These are phyloP conservation scores for Calycopis cecrops DNA, from an alignment of 1,140 invertebrate species.

Conservation along the genomic window DNA sequence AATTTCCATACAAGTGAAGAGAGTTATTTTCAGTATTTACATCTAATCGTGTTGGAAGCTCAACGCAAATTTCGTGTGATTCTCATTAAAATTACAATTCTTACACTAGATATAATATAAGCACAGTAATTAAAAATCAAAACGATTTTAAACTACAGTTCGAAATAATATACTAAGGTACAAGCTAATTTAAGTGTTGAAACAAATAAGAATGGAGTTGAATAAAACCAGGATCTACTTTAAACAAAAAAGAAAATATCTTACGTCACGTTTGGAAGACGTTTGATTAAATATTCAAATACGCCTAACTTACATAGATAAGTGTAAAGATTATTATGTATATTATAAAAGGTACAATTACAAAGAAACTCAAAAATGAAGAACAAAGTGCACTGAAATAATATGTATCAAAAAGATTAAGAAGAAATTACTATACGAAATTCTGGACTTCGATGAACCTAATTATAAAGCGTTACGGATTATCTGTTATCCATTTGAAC, in stretches of 20 bases:
- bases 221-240: conserved; percentile 6
- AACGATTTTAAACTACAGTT: conserved; percentile 19
- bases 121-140: conserved; percentile 21
- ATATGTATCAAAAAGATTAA: conserved; percentile 44
- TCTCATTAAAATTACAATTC: conserved; percentile 36
- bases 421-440: conserved; percentile 62
- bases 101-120: conserved; percentile 16
- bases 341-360: conserved; percentile 37
- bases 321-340: conserved; percentile 38
- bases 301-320: conserved; percentile 57
- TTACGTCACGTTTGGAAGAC: conserved; percentile 72
- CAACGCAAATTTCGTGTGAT: conserved; percentile 70
- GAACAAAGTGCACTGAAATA: conserved; percentile 55
- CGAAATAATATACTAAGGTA: background rate
- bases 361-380: conserved; percentile 34
- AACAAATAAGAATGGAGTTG: no score
- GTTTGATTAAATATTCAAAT: conserved; percentile 67
- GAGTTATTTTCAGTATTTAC: conserved; percentile 64
- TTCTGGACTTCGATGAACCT: conserved; percentile 69
- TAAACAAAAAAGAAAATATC: conserved; percentile 33
- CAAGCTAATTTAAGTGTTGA: background rate
- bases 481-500: conserved; percentile 57
- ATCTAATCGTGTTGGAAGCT: conserved; percentile 74
- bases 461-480: conserved; percentile 74
- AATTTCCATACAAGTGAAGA: conserved; percentile 14